Base-by-base conservation (phyloP, 2,113 vertebrate species). In the Rhinogobius similis region DNA sequence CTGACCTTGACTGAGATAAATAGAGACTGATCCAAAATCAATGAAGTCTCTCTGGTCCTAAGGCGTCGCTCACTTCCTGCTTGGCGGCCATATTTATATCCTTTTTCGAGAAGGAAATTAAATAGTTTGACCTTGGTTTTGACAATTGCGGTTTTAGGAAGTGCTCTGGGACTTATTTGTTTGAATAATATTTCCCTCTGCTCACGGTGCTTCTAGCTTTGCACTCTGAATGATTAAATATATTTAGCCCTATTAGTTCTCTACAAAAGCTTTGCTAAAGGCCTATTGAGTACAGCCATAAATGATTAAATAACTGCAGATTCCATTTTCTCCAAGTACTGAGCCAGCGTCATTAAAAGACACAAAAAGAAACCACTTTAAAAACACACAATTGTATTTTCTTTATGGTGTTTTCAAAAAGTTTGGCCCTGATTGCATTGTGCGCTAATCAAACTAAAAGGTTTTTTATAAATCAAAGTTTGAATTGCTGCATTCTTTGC, bases 401-500 rank as follows among this genome's bases (percentile, higher is more conserved):
- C 12, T 63, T 63, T 63, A 39, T 39, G 14, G 56, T 11, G 4
- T 10, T n/a, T 29, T 59, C 16, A 5, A 59, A 59, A 5, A 27
- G 62, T 75, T 70, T 72, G 44, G 52, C 62, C 43, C 56, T 53
- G 38, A 68, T 68, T 63, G 46, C 73, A 44, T 32, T 48, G 20
- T 23, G 50, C 75, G 88, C 63, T 82, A 82, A 88, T 90, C 62
- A 83, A 67, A 82, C 70, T 88, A 78, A 88, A 82, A 89, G 75
- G 68, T 39, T 75, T 78, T 78, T 73, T 70, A 77, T 69, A 29
- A 88, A 84, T 87, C 70, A 73, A 74, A 85, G 41, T 24, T 12
- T n/a, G 67, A 21, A 62, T 11, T 13, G 64, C 38, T 70, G 76
- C 66, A 68, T 58, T 43, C 20, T 72, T 23, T 71, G 55, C 16